These are phyloP conservation scores for Apocheima hispidaria DNA, from an alignment of 2,888 invertebrate species.

Conservation along the genomic window DNA sequence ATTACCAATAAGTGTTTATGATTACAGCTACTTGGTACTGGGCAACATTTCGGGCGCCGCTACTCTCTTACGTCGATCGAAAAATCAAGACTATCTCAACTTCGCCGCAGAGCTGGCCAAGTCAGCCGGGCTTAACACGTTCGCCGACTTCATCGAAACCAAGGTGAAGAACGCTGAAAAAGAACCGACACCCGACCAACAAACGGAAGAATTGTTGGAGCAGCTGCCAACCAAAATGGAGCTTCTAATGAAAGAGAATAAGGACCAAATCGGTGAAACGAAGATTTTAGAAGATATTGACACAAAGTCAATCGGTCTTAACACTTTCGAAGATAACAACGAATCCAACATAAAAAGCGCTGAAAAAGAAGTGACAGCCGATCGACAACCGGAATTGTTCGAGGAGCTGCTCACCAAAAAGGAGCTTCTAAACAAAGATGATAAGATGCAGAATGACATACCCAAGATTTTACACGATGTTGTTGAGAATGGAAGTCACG, in stretches of 20 bases:
- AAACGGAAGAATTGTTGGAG: conserved; percentile 50
- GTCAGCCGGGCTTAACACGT: conserved; percentile 70
- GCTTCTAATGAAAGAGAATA: conserved; percentile 37
- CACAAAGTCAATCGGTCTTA: too few species aligned
- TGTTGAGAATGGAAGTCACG: conserved; percentile 22
- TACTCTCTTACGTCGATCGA: conserved; percentile 83
- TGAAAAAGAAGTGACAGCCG: too few species aligned
- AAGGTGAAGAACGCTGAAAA: conserved; percentile 47
- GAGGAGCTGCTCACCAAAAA: too few species aligned
- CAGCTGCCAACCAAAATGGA: conserved; percentile 51
- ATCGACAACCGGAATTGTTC: too few species aligned
- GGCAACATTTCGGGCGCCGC: conserved; percentile 88
- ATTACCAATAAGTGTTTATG: too few species aligned
- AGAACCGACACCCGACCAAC: conserved; percentile 30
- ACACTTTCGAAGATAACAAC: too few species aligned
- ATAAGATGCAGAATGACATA: too few species aligned
- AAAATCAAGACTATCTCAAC: conserved; percentile 80
- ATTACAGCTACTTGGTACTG: conserved; percentile 85
- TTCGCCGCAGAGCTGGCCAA: conserved; percentile 87
- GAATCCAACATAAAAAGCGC: too few species aligned
- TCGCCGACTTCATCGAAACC: conserved; percentile 64
- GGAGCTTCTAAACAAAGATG: too few species aligned
- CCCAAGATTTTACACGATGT: conserved; percentile 25
- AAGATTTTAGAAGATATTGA: too few species aligned
- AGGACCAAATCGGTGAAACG: conserved; percentile 8